These are phyloP conservation scores for Matsumyia berberina DNA, from an alignment of 2,888 invertebrate species.

Conservation along the genomic window DNA sequence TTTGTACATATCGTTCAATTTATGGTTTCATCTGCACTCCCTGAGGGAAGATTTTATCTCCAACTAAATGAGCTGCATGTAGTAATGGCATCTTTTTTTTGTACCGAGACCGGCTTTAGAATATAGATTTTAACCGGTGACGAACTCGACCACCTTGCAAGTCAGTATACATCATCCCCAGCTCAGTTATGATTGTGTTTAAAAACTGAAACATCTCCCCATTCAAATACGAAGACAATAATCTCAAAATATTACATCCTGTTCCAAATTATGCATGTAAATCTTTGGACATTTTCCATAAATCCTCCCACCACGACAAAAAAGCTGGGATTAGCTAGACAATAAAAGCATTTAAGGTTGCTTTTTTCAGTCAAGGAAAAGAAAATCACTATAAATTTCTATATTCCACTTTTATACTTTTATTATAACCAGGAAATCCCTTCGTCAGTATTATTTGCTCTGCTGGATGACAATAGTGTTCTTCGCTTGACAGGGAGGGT, in stretches of 20 bases:
- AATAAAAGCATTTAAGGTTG: constrained; percentile 34
- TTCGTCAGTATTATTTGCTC: constrained; percentile 56
- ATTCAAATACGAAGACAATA: too few relatives aligned
- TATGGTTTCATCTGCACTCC: too few relatives aligned
- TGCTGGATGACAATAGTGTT: constrained; percentile 52
- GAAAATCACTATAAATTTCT: constrained; percentile 36
- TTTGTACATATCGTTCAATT: too few relatives aligned
- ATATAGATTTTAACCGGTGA: too few relatives aligned
- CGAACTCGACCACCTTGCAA: too few relatives aligned
- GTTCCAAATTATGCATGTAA: neutral
- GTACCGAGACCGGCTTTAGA: too few relatives aligned
- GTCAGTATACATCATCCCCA: too few relatives aligned
- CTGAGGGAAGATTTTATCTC: too few relatives aligned
- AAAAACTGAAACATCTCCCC: too few relatives aligned
- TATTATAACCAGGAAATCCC: constrained; percentile 65
- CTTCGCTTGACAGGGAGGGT: constrained; percentile 36
- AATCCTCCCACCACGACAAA: neutral
- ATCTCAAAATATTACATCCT: neutral
- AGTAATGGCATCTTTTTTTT: too few relatives aligned
- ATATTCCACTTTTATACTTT: constrained; percentile 31
- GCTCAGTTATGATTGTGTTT: too few relatives aligned
- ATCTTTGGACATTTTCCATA: constrained; percentile 4
- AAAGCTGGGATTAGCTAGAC: constrained; percentile 28
- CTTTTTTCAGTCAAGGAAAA: constrained; percentile 10
- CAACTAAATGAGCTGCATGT: too few relatives aligned